phyloP scores from a whole-genome alignment of 2,888 invertebrate genomes.

The Hypsopygia costalis region DNA sequence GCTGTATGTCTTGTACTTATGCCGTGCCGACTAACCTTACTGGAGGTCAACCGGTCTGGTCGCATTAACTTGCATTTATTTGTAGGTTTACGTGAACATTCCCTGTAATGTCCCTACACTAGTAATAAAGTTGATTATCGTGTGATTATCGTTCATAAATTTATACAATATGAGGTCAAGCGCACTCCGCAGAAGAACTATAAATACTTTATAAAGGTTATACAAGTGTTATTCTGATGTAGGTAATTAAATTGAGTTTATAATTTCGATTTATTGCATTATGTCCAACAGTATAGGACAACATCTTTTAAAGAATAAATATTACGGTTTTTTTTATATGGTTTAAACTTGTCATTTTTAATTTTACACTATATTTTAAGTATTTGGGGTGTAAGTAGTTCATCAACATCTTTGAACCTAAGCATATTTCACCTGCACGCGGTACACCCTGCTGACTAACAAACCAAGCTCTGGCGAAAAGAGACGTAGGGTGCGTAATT shows the following conservation, averaged over 20 bases:
- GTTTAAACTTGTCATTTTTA: too few species aligned
- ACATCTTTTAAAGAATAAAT: too few species aligned
- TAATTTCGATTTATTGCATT: too few species aligned
- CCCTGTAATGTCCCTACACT: slow-evolving; percentile 17
- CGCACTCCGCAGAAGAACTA: slow-evolving; percentile 3
- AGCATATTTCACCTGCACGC: too few species aligned
- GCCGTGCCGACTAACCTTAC: slow-evolving; percentile 35
- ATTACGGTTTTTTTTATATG: too few species aligned
- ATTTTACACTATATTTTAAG: too few species aligned
- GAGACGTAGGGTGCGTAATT: too few species aligned
- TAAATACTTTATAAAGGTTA: slow-evolving; percentile 7
- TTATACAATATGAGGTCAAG: slow-evolving; percentile 3
- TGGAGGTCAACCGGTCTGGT: slow-evolving; percentile 37
- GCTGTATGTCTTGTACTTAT: slow-evolving; percentile 22
- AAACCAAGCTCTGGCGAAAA: too few species aligned
- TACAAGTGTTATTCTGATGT: background rate
- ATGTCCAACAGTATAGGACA: too few species aligned
- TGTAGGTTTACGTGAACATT: background rate
- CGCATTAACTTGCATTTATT: background rate
- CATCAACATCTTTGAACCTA: too few species aligned
- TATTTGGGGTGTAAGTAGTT: too few species aligned
- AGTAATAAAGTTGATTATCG: slow-evolving; percentile 16
- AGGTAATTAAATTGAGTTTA: background rate
- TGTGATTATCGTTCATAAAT: slow-evolving; percentile 7
- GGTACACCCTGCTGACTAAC: too few species aligned